Percentiles rank a stretch among this genome's conserved stretches.
Conservation (phyloP, 2,113 vertebrate species). For the Pycnonotus jocosus region DNA sequence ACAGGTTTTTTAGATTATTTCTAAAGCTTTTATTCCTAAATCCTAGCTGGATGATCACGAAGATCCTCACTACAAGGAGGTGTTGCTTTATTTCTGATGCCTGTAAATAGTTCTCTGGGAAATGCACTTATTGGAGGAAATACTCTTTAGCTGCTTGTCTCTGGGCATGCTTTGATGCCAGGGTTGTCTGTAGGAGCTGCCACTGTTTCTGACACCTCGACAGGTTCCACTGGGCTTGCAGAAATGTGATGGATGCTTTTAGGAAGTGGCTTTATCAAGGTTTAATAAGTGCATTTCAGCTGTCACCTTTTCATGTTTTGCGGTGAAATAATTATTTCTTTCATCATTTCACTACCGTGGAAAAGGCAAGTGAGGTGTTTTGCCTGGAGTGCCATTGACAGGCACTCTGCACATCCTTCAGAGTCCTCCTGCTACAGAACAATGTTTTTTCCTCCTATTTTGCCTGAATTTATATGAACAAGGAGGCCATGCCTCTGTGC, state of each 20-base stretch:
- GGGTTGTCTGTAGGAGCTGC: background rate
- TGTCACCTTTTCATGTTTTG: background rate
- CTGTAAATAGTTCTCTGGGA: conserved; percentile 9
- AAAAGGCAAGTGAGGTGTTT: background rate
- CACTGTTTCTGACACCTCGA: background rate
- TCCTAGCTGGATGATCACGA: background rate
- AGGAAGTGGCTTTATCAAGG: background rate
- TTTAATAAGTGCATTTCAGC: background rate
- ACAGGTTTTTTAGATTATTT: background rate
- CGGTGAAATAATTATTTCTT: conserved; percentile 2
- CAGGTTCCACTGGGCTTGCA: background rate
- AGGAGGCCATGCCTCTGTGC: background rate
- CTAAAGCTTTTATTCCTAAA: background rate
- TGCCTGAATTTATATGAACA: background rate
- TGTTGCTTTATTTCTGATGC: background rate
- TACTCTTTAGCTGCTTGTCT: background rate
- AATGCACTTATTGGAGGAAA: background rate
- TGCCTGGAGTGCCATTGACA: background rate
- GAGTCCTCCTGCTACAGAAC: background rate
- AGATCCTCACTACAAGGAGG: background rate
- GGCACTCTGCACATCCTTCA: background rate
- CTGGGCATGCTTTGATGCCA: background rate
- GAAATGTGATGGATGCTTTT: background rate
- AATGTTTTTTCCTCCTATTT: background rate
- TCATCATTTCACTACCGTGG: background rate